Conservation (phyloP, 2,888 invertebrate species). For the Germaria angustata region DNA sequence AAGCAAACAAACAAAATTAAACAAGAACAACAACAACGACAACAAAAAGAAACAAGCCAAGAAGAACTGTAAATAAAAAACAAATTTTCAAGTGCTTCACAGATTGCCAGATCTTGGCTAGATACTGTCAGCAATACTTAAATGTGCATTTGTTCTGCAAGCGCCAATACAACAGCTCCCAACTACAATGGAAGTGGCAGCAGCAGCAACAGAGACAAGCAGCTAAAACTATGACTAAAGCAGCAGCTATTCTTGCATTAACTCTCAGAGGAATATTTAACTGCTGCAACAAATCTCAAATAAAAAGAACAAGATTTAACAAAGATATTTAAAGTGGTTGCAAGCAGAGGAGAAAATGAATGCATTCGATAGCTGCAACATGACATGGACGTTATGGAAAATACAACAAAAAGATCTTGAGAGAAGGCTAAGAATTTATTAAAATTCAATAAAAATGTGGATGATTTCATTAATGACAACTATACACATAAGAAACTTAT, state of each 20-base stretch:
- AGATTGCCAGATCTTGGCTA: slow-evolving; percentile 56
- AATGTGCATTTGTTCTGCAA: slow-evolving; percentile 62
- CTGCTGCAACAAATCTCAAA: not conserved
- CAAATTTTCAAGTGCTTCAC: slow-evolving; percentile 54
- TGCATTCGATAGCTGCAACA: not conserved
- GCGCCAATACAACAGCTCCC: slow-evolving; percentile 53
- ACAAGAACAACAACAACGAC: not conserved
- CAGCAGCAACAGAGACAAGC: not conserved
- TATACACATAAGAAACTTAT: no score
- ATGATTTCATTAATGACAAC: no score
- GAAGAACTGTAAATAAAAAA: slow-evolving; percentile 26
- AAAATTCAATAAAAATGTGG: no score
- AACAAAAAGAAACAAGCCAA: not conserved
- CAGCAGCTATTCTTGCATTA: not conserved
- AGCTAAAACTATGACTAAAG: slow-evolving; percentile 5
- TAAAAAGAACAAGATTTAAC: slow-evolving; percentile 22
- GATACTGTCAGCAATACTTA: slow-evolving; percentile 63
- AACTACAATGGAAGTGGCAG: slow-evolving; percentile 14
- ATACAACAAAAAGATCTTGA: not conserved
- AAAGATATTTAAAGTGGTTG: slow-evolving; percentile 2
- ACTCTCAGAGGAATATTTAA: not conserved
- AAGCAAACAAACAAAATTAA: not conserved
- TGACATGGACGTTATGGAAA: not conserved
- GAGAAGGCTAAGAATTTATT: no score
- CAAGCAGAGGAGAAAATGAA: not conserved